Evolutionary conservation across 2,113 vertebrate species (phyloP).

Genomic region (Oreotrochilus melanogaster): DNA sequence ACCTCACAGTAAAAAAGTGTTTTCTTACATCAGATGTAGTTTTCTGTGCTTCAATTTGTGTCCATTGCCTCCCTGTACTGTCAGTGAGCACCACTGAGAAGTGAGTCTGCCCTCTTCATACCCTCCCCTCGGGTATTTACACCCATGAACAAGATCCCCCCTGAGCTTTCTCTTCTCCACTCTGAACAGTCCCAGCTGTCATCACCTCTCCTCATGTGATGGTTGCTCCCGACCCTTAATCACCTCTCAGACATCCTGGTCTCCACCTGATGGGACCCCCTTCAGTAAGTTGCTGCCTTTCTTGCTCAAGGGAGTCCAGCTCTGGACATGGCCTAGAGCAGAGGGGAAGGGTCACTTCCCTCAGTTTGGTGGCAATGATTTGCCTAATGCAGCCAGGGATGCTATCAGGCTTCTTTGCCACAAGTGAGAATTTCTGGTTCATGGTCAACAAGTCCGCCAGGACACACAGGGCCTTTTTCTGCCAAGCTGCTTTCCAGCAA

Average conservation of each 20-base stretch:
- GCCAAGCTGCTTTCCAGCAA: not conserved
- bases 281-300: not conserved
- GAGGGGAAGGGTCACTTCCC: not conserved
- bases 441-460: not conserved
- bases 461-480: not conserved
- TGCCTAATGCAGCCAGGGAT: not conserved
- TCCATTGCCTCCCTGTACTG: not conserved
- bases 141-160: not conserved
- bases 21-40: not conserved
- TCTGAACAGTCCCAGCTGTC: not conserved
- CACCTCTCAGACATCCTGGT: not conserved
- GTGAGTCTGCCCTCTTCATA: not conserved
- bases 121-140: not conserved
- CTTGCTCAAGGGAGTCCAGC: not conserved
- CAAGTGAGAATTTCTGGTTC: not conserved
- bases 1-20: not conserved
- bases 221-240: not conserved
- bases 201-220: not conserved
- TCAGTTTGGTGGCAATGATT: accelerated
- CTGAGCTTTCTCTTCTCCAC: not conserved
- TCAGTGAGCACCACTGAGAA: not conserved
- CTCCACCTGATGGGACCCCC: not conserved
- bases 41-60: not conserved
- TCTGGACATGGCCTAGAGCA: too few relatives aligned
- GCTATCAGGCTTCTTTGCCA: not conserved